Percentiles rank a stretch among this genome's conserved stretches.
These are phyloP conservation scores for Pandemis cinnamomeana DNA, from an alignment of 2,888 invertebrate species.

Conservation along the genomic window DNA sequence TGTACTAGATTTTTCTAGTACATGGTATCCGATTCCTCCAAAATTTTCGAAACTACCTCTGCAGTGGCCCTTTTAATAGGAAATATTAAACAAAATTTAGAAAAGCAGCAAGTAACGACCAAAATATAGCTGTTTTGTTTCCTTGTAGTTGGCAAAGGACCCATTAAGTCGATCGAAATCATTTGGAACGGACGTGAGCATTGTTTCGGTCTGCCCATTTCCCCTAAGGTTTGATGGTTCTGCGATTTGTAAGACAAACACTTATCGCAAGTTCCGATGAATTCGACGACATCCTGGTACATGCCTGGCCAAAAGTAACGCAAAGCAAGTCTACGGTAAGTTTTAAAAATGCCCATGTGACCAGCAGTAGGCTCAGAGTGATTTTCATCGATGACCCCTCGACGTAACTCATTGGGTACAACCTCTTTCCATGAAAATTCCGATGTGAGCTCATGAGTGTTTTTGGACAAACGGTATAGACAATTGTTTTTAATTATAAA, in stretches of 20 bases:
- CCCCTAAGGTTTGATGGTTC: conserved; percentile 19
- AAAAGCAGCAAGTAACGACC: not conserved
- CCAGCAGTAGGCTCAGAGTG: conserved; percentile 40
- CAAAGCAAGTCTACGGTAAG: conserved; percentile 39
- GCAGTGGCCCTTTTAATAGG: not conserved
- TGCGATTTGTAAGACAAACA: conserved; percentile 41
- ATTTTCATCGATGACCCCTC: no score
- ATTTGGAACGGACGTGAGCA: no score
- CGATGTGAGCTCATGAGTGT: no score
- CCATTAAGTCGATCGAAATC: conserved; percentile 5
- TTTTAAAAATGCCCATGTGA: conserved; percentile 45
- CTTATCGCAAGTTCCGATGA: no score
- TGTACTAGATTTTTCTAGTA: no score
- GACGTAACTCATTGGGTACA: no score
- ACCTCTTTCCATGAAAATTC: no score
- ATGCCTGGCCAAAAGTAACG: no score
- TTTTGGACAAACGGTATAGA: no score
- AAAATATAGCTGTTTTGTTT: not conserved
- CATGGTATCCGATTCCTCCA: conserved; percentile 43
- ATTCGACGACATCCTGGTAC: no score
- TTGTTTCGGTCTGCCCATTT: conserved; percentile 18
- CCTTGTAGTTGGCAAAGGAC: not conserved
- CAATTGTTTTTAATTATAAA: no score
- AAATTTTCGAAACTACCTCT: not conserved
- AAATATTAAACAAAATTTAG: not conserved